Conservation (phyloP, 1,140 invertebrate genomes). For the Trichomalopsis sarcophagae region DNA sequence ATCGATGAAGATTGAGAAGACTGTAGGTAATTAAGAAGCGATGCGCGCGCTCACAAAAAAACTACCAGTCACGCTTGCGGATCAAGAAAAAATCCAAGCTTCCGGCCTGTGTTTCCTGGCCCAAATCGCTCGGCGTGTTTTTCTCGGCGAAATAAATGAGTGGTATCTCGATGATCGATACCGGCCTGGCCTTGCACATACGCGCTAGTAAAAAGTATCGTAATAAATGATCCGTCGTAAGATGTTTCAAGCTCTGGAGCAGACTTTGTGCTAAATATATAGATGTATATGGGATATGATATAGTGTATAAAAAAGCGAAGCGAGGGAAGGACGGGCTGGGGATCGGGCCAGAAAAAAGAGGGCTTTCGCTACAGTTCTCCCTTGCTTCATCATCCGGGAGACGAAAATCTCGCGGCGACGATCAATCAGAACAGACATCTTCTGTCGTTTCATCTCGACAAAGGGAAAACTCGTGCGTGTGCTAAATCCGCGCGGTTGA, state of each 20-base stretch:
- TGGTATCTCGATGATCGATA: conserved; percentile 9
- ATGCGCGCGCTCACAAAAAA: not conserved
- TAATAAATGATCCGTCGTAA: conserved; percentile 31
- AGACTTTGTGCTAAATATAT: not conserved
- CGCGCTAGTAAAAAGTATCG: conserved; percentile 3
- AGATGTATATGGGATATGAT: not conserved
- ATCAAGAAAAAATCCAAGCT: not conserved
- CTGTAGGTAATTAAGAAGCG: not conserved
- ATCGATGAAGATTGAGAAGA: not conserved
- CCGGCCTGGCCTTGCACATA: not conserved
- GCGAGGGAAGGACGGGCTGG: not conserved
- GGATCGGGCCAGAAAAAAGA: not conserved
- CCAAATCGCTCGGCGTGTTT: not conserved
- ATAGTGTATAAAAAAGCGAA: not conserved
- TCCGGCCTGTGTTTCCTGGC: not conserved
- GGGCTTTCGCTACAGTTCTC: not conserved
- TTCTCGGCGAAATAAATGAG: conserved; percentile 25
- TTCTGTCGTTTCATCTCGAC: conserved; percentile 28
- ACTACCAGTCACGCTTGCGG: not conserved
- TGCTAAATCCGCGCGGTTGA: not conserved
- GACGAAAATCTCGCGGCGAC: conserved; percentile 30
- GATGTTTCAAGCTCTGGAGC: conserved; percentile 3
- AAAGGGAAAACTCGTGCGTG: not conserved
- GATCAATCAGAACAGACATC: conserved; percentile 36
- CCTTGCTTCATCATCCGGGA: not conserved